Evolutionary conservation across 2,797 vertebrate genomes (phyloP).

Genomic region (Artibeus lituratus): DNA sequence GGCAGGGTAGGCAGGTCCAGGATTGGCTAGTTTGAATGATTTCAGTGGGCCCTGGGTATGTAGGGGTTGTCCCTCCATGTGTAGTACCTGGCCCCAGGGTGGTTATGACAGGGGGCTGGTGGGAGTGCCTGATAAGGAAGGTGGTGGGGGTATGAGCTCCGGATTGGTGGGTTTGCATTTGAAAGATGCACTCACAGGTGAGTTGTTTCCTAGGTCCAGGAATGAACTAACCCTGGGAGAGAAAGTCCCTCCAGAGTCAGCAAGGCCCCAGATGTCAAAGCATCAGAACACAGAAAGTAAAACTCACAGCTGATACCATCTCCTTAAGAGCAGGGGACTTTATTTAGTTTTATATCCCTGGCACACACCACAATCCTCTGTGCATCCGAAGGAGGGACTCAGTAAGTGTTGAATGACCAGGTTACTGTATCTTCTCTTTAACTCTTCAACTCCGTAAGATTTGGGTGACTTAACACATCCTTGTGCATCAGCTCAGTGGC

Average conservation of each 20-base stretch:
- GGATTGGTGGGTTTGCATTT: background rate
- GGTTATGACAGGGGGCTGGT: background rate
- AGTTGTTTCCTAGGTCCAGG: background rate
- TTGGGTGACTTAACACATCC: background rate
- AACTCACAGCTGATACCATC: background rate
- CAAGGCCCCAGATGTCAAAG: background rate
- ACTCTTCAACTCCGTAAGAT: background rate
- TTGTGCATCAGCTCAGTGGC: background rate
- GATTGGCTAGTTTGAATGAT: background rate
- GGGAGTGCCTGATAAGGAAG: background rate
- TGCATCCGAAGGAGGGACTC: background rate
- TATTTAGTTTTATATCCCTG: background rate
- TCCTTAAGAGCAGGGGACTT: background rate
- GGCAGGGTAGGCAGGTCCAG: background rate
- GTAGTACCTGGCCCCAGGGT: background rate
- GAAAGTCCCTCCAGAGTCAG: background rate
- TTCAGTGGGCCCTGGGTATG: background rate
- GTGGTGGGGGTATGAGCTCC: background rate
- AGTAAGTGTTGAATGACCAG: background rate
- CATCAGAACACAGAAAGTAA: background rate
- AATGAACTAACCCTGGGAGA: background rate
- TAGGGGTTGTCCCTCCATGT: background rate
- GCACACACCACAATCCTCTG: background rate
- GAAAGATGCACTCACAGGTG: background rate
- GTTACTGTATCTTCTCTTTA: background rate